Evolutionary conservation across 2,113 vertebrate genomes (phyloP).

Genomic region (zebrafish (Danio rerio)): GRCz12tu NC_133181.1:3706001-3706500

Average conservation of each 20-base stretch:
- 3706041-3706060: slow-evolving; percentile 31
- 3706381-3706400: slow-evolving; percentile 25
- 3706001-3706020: slow-evolving; percentile 34
- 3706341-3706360: neutral
- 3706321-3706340: neutral
- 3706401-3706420: neutral
- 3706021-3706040: neutral
- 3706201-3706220: slow-evolving; percentile 49
- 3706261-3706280: neutral
- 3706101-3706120: slow-evolving; percentile 18
- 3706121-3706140: slow-evolving; percentile 24
- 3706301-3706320: slow-evolving; percentile 30
- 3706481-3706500: no score
- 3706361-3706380: slow-evolving; percentile 15
- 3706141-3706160: slow-evolving; percentile 29
- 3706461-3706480: no score
- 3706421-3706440: no score
- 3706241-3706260: slow-evolving; percentile 12
- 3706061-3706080: slow-evolving; percentile 40
- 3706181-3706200: slow-evolving; percentile 39
- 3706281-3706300: neutral
- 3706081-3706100: slow-evolving; percentile 23
- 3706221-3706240: slow-evolving; percentile 13
- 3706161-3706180: slow-evolving; percentile 25
- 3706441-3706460: no score